Percentiles rank a stretch among this genome's conserved stretches.
These are phyloP conservation scores for Phorcus lineatus DNA, from an alignment of 2,888 invertebrate species.

Conservation along the genomic window DNA sequence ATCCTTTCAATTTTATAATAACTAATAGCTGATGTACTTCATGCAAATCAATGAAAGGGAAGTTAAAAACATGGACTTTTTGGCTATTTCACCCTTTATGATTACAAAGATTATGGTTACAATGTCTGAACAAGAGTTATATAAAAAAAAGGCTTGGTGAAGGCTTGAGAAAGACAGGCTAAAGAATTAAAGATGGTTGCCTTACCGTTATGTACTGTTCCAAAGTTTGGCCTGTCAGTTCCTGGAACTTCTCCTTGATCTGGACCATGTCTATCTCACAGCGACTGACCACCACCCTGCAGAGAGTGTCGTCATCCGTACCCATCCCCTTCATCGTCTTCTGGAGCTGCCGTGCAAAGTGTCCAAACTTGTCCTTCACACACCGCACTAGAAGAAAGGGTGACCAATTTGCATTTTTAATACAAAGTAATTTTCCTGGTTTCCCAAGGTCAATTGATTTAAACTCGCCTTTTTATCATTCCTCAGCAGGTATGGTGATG, in stretches of 20 bases:
- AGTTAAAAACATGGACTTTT: too few species aligned
- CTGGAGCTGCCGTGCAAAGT: constrained; percentile 73
- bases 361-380: constrained; percentile 72
- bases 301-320: constrained; percentile 72
- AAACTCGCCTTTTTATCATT: too few species aligned
- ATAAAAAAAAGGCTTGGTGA: too few species aligned
- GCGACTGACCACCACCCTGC: constrained; percentile 70
- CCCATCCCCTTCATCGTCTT: constrained; percentile 74
- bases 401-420: background rate
- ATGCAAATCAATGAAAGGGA: too few species aligned
- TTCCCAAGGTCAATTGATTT: too few species aligned
- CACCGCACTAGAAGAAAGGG: constrained; percentile 68
- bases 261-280: constrained; percentile 76
- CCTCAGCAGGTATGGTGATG: too few species aligned
- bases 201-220: constrained; percentile 72
- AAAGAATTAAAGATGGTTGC: constrained; percentile 25
- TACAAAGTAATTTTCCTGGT: too few species aligned
- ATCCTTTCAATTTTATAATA: background rate
- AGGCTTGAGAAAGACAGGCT: too few species aligned
- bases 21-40: too few species aligned
- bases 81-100: too few species aligned
- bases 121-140: too few species aligned
- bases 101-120: too few species aligned
- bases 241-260: constrained; percentile 73
- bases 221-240: constrained; percentile 66